phyloP scores from a whole-genome alignment of 2,113 vertebrate species.

The Mus spicilegus region DNA sequence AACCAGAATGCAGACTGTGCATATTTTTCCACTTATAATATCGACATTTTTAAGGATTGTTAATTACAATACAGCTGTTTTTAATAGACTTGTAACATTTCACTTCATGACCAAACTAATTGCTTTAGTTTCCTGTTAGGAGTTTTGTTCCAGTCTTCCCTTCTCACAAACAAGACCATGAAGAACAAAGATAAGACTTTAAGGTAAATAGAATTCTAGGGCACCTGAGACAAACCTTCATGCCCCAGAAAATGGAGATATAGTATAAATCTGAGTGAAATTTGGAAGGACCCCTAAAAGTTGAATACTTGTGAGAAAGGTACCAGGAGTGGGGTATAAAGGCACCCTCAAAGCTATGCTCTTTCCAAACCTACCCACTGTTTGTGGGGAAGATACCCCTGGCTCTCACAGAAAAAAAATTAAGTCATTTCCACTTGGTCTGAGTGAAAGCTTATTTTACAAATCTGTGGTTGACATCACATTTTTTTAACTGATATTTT shows the following conservation, averaged over 20 bases:
- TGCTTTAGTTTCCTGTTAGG: not conserved
- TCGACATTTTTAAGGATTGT: not conserved
- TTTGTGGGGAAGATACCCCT: not conserved
- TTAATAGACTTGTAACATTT: not conserved
- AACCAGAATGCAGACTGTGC: not conserved
- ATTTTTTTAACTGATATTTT: not conserved
- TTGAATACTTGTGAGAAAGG: not conserved
- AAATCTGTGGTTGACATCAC: not conserved
- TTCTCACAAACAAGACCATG: not conserved
- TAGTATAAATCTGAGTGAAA: not conserved
- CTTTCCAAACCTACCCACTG: not conserved
- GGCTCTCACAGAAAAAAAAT: not conserved
- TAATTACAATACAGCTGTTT: not conserved
- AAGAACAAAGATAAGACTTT: not conserved
- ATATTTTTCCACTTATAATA: conserved; percentile 1
- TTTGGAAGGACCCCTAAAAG: not conserved
- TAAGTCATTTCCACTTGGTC: not conserved
- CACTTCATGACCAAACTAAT: not conserved
- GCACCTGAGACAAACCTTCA: not conserved
- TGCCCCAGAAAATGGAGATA: not conserved
- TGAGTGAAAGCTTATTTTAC: not conserved
- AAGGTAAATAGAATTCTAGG: not conserved
- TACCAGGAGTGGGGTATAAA: not conserved
- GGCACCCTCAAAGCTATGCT: not conserved
- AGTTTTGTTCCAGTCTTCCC: not conserved